A percentile compares a stretch with the other conserved stretches of the same genome.
Evolutionary conservation across 2,888 invertebrate genomes (phyloP).

Genomic region (Apocheima hispidaria): DNA sequence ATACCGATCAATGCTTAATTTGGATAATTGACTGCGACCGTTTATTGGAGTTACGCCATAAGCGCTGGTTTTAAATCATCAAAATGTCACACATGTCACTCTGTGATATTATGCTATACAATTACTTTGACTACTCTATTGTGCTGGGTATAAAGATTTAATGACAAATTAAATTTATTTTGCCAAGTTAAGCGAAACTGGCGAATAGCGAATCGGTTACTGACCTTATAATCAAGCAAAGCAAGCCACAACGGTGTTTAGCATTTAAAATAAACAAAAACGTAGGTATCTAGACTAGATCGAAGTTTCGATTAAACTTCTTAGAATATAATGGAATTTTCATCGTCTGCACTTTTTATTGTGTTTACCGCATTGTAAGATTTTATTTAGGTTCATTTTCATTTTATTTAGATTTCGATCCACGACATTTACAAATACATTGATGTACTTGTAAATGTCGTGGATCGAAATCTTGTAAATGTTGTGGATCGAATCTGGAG

Average conservation of each 20-base stretch:
- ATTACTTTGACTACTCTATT: too few relatives aligned
- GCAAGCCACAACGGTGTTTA: conserved; percentile 11
- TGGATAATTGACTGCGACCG: too few relatives aligned
- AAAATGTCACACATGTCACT: too few relatives aligned
- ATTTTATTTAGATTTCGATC: too few relatives aligned
- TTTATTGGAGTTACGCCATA: too few relatives aligned
- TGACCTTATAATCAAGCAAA: conserved; percentile 10
- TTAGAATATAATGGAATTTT: conserved; percentile 13
- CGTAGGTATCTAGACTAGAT: conserved; percentile 8
- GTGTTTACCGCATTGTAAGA: background rate
- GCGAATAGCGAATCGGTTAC: conserved; percentile 2
- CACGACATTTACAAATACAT: too few relatives aligned
- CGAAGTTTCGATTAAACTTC: background rate
- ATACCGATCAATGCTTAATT: too few relatives aligned
- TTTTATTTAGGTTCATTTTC: background rate
- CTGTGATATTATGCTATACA: too few relatives aligned
- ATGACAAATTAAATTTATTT: background rate
- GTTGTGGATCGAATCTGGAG: too few relatives aligned
- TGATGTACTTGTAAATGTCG: too few relatives aligned
- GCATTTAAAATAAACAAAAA: conserved; percentile 11
- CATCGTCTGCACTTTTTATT: background rate
- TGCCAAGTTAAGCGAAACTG: background rate
- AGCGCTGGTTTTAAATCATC: too few relatives aligned
- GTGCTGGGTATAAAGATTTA: background rate
- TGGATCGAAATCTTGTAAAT: too few relatives aligned